phyloP scores from a whole-genome alignment of 2,113 vertebrate species.

The Cairina moschata region DNA sequence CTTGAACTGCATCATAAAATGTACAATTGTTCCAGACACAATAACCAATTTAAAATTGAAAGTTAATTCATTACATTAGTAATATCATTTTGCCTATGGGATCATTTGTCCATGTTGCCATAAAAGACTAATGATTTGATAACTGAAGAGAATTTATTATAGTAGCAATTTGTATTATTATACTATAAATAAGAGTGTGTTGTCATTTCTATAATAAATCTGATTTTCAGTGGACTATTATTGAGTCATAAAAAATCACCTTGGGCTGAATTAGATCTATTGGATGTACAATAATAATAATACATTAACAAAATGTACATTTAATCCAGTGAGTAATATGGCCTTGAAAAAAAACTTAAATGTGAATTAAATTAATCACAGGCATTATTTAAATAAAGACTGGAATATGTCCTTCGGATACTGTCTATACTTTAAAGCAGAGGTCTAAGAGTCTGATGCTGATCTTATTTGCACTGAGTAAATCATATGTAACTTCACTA shows the following conservation, averaged over 20 bases:
- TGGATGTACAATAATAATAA: conserved; percentile 60
- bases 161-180: conserved; percentile 65
- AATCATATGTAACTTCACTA: neutral
- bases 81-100: conserved; percentile 55
- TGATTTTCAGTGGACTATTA: conserved; percentile 69
- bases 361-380: conserved; percentile 42
- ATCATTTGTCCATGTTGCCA: conserved; percentile 67
- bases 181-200: conserved; percentile 73
- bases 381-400: conserved; percentile 27
- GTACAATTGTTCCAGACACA: conserved; percentile 52
- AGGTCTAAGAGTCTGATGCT: neutral
- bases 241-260: conserved; percentile 70
- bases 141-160: conserved; percentile 78
- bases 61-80: conserved; percentile 74
- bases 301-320: conserved; percentile 40
- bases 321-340: conserved; percentile 27
- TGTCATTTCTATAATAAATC: conserved; percentile 76
- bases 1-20: conserved; percentile 11
- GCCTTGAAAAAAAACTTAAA: conserved; percentile 37
- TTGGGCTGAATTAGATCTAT: conserved; percentile 67
- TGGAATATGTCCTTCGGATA: neutral
- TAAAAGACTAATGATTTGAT: conserved; percentile 74
- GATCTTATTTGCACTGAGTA: neutral
- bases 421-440: neutral
- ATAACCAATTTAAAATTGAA: conserved; percentile 69